Base-by-base conservation (phyloP, 2,797 vertebrate genomes). In the Enteromius viviparus region DNA sequence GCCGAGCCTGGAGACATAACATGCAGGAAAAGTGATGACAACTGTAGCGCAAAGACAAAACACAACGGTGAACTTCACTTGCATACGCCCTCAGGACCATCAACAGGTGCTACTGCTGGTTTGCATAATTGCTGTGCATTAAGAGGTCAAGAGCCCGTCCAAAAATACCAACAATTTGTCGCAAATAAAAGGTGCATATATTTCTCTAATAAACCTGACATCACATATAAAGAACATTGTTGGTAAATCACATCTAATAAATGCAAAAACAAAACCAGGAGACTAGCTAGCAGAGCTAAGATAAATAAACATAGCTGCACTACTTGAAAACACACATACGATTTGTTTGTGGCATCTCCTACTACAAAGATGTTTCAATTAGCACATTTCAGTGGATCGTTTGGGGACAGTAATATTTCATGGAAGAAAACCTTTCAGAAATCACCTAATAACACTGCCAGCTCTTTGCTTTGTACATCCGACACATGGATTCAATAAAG, bases 401-500 rank as follows among this genome's bases (percentile, higher is more conserved):
- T 75, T 66, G 29, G 42, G 40, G 42, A 47, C 21, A 26, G 47
- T 76, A 26, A 45, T 14, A 37, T 69, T 82, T 42, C 7, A 12
- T 65, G 53, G 7, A 26, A 23, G 62, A 47, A 75, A 68, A 45
- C 0, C 26, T 6, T 65, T 65, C 21, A 60, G 23, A 34, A 45
- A 51, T 68, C 34, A 65, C 66, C 49, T 68, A 34, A 81, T 62
- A 65, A 76, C 78, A 72, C 79, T 23, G 32, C 68, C 76, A 83
- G 51, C 37, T 68, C 51, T 76, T 70, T 70, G 32, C 66, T 26
- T 71, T 70, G 82, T 71, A 77, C n/a, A 37, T 78, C 65, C 42
- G 55, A 68, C 88, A 87, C 87, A 89, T 89, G 88, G 88, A 84
- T 87, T 84, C 88, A 87, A 87, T 89, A 88, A 75, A 77, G 37